A percentile compares a stretch with the other conserved stretches of the same genome.
phyloP scores from a whole-genome alignment of 2,888 invertebrate species.

The Chrysolina haemoptera region DNA sequence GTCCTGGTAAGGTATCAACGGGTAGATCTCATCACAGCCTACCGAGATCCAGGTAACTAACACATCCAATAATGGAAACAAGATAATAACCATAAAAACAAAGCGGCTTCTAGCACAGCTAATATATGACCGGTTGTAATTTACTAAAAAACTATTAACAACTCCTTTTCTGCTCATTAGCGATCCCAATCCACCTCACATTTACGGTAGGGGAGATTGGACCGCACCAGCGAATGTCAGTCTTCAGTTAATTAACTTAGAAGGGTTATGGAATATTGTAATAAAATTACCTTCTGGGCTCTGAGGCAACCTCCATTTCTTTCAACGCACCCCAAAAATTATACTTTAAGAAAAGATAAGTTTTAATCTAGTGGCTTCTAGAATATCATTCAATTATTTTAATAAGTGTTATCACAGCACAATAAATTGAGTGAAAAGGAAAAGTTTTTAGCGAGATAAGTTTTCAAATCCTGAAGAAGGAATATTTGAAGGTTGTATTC shows the following conservation, averaged over 20 bases:
- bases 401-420: no score
- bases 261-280: no score
- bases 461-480: no score
- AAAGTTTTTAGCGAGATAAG: no score
- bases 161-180: slow-evolving; percentile 62
- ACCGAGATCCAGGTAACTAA: slow-evolving; percentile 61
- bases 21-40: slow-evolving; percentile 59
- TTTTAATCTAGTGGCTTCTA: no score
- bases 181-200: slow-evolving; percentile 49
- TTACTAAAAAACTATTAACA: slow-evolving; percentile 61
- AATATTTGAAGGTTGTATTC: no score
- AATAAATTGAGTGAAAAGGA: no score
- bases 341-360: no score
- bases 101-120: slow-evolving; percentile 63
- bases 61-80: slow-evolving; percentile 65
- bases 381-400: no score
- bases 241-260: not conserved
- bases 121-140: slow-evolving; percentile 61
- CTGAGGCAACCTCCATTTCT: no score
- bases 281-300: no score
- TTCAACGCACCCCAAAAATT: no score
- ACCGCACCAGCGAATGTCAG: slow-evolving; percentile 11
- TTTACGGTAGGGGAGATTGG: slow-evolving; percentile 33
- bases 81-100: slow-evolving; percentile 66
- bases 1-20: slow-evolving; percentile 49